Evolutionary conservation across 2,888 invertebrate species (phyloP).

Genomic region (Cyrtodaria siliqua): DNA sequence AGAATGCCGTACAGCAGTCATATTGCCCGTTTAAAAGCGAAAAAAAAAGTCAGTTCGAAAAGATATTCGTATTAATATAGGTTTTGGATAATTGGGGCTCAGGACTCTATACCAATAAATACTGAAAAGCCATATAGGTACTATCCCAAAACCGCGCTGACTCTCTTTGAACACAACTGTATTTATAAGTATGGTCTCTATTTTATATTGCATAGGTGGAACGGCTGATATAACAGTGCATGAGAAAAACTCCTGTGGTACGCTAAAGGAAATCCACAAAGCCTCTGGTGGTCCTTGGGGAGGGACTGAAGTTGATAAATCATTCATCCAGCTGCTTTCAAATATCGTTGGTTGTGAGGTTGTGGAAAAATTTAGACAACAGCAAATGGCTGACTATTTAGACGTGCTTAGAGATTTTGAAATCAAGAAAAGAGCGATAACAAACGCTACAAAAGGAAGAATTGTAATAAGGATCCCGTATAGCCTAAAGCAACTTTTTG

Average conservation of each 20-base stretch:
- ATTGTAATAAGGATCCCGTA: conserved; percentile 5
- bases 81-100: too few species aligned
- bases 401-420: conserved; percentile 28
- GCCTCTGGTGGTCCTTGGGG: conserved; percentile 35
- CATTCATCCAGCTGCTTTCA: conserved; percentile 18
- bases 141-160: too few species aligned
- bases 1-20: too few species aligned
- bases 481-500: not conserved
- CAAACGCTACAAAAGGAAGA: not conserved
- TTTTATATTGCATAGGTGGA: conserved; percentile 15
- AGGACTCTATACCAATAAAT: too few species aligned
- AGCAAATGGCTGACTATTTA: conserved; percentile 28
- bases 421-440: conserved; percentile 18
- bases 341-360: conserved; percentile 1
- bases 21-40: too few species aligned
- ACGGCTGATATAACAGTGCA: conserved; percentile 21
- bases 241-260: conserved; percentile 19
- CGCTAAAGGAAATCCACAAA: conserved; percentile 19
- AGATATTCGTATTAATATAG: too few species aligned
- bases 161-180: too few species aligned
- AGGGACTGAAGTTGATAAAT: conserved; percentile 18
- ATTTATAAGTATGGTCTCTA: too few species aligned
- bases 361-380: conserved; percentile 17
- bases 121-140: too few species aligned
- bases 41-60: too few species aligned